phyloP scores from a whole-genome alignment of 1,140 invertebrate genomes.

The Sinonovacula constricta region DNA sequence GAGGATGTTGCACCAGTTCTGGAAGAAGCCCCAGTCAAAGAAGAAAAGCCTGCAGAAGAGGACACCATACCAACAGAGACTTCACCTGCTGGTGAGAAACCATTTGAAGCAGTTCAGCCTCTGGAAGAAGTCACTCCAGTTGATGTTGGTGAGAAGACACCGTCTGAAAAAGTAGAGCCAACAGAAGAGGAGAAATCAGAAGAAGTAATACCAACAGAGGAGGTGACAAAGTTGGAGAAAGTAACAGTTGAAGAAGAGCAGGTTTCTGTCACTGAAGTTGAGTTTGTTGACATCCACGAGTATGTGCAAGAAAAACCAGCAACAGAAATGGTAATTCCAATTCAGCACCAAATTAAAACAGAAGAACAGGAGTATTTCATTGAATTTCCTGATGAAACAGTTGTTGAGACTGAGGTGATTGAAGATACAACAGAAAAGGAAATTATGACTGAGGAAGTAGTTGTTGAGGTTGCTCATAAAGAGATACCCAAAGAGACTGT shows the following conservation, averaged over 20 bases:
- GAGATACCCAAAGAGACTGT: not conserved
- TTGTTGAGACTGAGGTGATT: not conserved
- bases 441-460: not conserved
- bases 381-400: slow-evolving; percentile 24
- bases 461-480: not conserved
- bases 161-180: no score
- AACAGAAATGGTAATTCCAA: slow-evolving; percentile 32
- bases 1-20: no score
- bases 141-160: no score
- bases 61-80: not conserved
- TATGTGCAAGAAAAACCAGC: not conserved
- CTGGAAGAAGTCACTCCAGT: not conserved
- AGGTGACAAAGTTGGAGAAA: not conserved
- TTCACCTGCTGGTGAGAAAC: not conserved
- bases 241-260: slow-evolving; percentile 5
- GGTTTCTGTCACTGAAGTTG: not conserved
- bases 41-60: not conserved
- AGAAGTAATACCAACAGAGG: not conserved
- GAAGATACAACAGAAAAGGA: slow-evolving; percentile 18
- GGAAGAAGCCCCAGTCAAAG: not conserved
- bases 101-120: not conserved
- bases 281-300: slow-evolving; percentile 4
- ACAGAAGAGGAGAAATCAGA: not conserved
- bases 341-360: slow-evolving; percentile 21
- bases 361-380: slow-evolving; percentile 44